Percentiles rank a stretch among this genome's conserved stretches.
Conservation (phyloP, 2,113 vertebrate genomes). For the Larimichthys polyactis region DNA sequence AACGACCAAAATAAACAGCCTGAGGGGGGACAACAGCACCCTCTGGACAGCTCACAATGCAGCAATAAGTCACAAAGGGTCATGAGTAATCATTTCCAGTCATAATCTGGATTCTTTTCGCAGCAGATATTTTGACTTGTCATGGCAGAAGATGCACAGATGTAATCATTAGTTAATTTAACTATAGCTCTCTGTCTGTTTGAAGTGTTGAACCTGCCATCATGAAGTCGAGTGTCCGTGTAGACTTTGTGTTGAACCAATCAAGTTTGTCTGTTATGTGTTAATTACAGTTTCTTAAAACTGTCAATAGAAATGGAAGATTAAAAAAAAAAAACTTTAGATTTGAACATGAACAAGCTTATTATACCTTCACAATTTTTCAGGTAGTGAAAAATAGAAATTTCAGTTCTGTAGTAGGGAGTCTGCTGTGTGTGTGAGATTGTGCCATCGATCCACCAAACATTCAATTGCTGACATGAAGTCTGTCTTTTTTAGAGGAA, state of each 20-base stretch:
- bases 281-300: not conserved
- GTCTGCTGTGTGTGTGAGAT: slow-evolving; percentile 8
- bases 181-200: not conserved
- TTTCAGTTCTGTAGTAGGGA: too few species aligned
- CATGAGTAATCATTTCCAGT: not conserved
- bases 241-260: not conserved
- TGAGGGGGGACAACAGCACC: not conserved
- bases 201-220: not conserved
- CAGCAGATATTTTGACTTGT: not conserved
- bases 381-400: too few species aligned
- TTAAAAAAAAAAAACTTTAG: not conserved
- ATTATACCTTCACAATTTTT: not conserved
- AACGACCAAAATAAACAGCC: not conserved
- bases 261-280: not conserved
- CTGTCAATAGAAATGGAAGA: not conserved
- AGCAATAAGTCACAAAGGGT: not conserved
- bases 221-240: too few species aligned
- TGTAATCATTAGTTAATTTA: not conserved
- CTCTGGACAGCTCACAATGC: not conserved
- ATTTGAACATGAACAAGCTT: not conserved
- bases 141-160: not conserved
- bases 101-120: not conserved
- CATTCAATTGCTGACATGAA: slow-evolving; percentile 76
- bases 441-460: slow-evolving; percentile 50
- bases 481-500: slow-evolving; percentile 86